A percentile compares a stretch with the other conserved stretches of the same genome.
These are phyloP conservation scores for Mimachlamys varia DNA, from an alignment of 2,888 invertebrate species.

Conservation along the genomic window DNA sequence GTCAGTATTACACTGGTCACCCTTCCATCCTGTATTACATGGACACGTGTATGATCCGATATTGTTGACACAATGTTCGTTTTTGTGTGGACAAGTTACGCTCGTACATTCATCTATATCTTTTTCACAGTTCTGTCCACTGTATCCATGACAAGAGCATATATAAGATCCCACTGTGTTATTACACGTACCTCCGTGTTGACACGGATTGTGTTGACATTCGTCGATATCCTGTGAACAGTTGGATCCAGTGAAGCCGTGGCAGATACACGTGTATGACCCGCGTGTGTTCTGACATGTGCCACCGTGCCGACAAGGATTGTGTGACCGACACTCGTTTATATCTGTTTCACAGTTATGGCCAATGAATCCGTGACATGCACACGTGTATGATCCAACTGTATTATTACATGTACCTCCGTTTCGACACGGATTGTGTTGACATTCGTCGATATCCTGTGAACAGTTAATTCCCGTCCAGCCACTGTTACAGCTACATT, in stretches of 20 bases:
- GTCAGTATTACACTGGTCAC: not conserved
- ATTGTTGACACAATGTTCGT: not conserved
- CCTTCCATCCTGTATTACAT: not conserved
- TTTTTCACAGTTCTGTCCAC: constrained; percentile 82
- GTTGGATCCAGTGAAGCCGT: constrained; percentile 51
- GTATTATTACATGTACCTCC: constrained; percentile 4
- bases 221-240: constrained; percentile 72
- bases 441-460: not conserved
- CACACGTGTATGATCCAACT: not conserved
- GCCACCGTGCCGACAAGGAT: not conserved
- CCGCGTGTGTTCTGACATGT: not conserved
- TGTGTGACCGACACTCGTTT: not conserved
- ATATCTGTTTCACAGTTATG: not conserved
- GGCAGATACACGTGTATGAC: not conserved
- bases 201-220: constrained; percentile 83
- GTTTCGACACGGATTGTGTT: not conserved
- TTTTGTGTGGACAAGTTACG: constrained; percentile 66
- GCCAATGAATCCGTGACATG: not conserved
- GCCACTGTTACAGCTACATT: not conserved
- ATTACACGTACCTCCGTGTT: constrained; percentile 89
- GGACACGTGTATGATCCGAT: not conserved
- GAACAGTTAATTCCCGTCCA: not conserved
- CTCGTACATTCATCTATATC: constrained; percentile 84
- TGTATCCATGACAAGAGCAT: constrained; percentile 69
- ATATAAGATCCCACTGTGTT: constrained; percentile 85